phyloP scores from a whole-genome alignment of 1,140 invertebrate genomes.

The Mya arenaria region DNA sequence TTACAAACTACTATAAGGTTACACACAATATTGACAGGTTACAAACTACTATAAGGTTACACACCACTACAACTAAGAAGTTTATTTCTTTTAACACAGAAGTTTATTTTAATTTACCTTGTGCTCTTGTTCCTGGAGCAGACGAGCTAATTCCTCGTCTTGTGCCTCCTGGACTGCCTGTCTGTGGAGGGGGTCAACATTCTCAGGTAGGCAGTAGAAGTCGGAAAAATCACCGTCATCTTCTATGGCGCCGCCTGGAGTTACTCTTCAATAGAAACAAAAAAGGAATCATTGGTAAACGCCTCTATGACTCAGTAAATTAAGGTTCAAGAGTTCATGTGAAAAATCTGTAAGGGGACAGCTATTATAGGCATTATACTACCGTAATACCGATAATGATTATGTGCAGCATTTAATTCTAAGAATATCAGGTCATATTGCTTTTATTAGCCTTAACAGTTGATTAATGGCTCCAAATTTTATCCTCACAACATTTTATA shows the following conservation, averaged over 20 bases:
- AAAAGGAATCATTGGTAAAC: background rate
- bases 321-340: too few species aligned
- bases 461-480: too few species aligned
- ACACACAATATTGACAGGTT: too few species aligned
- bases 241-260: slow-evolving; percentile 73
- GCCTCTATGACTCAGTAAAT: too few species aligned
- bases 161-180: slow-evolving; percentile 84
- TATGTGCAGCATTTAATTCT: background rate
- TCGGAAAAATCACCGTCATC: slow-evolving; percentile 81
- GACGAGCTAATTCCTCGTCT: slow-evolving; percentile 86
- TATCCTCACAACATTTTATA: too few species aligned
- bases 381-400: background rate
- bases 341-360: background rate
- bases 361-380: background rate
- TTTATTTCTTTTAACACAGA: background rate
- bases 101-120: slow-evolving; percentile 74
- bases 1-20: too few species aligned
- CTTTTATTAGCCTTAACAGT: too few species aligned
- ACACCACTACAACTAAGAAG: background rate
- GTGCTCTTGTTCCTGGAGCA: slow-evolving; percentile 86
- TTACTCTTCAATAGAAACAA: slow-evolving; percentile 60
- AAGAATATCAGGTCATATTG: too few species aligned
- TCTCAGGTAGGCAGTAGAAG: slow-evolving; percentile 77
- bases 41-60: too few species aligned
- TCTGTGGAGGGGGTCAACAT: slow-evolving; percentile 76